Conservation (phyloP, 2,113 vertebrate genomes). For the Gallinago jamesoni region DNA sequence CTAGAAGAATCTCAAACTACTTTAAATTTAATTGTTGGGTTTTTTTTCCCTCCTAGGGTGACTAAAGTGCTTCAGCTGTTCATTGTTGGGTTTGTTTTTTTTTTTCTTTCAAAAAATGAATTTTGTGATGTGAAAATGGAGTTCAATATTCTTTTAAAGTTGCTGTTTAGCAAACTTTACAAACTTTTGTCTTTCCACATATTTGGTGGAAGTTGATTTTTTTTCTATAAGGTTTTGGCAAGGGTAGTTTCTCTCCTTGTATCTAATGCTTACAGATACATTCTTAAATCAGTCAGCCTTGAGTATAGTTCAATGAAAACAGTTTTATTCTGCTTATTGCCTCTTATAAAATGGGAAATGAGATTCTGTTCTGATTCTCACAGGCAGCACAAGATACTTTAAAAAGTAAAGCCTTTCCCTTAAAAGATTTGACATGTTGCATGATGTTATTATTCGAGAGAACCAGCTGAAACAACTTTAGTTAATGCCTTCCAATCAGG, state of each 20-base stretch:
- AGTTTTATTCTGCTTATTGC: not conserved
- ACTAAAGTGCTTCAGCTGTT: not conserved
- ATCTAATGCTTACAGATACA: not conserved
- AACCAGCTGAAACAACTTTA: not conserved
- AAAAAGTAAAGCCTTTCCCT: not conserved
- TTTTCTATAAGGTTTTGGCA: not conserved
- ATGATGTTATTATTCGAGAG: fast-evolving
- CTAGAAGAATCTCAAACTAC: not conserved
- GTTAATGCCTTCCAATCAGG: not conserved
- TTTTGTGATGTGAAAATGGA: not conserved
- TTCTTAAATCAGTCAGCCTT: not conserved
- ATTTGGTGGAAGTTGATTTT: not conserved
- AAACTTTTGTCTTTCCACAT: not conserved
- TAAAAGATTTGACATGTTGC: not conserved
- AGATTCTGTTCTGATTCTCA: not conserved
- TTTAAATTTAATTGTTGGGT: not conserved
- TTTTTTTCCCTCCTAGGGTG: not conserved
- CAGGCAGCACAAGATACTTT: not conserved
- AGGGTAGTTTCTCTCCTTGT: not conserved
- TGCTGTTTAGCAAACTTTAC: not conserved
- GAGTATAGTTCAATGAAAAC: not conserved
- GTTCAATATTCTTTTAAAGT: not conserved
- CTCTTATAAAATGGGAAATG: not conserved
- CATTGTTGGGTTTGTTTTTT: not conserved
- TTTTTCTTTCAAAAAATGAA: not conserved